phyloP scores from a whole-genome alignment of 2,113 vertebrate genomes.

The Myocastor coypus region DNA sequence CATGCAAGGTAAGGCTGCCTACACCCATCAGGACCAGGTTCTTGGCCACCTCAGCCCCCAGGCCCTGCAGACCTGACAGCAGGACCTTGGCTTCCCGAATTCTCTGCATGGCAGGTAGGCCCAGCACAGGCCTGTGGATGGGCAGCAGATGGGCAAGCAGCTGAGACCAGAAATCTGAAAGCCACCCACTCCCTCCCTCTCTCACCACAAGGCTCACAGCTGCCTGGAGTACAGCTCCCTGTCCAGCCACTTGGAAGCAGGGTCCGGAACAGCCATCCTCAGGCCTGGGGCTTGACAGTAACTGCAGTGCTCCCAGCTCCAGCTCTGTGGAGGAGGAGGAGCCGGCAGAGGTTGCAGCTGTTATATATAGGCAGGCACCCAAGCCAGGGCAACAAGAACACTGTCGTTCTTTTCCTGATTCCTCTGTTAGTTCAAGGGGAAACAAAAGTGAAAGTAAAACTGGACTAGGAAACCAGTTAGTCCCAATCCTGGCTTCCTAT shows the following conservation, averaged over 20 bases:
- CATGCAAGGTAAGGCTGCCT: conserved; percentile 92
- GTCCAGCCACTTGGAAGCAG: conserved; percentile 77
- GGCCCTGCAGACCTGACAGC: conserved; percentile 92
- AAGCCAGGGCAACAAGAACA: background rate
- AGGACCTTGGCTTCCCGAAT: conserved; percentile 88
- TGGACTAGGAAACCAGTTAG: background rate
- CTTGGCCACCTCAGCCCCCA: conserved; percentile 94
- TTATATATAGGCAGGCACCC: background rate
- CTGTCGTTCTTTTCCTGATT: background rate
- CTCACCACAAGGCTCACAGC: conserved; percentile 86
- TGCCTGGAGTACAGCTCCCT: conserved; percentile 91
- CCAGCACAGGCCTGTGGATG: conserved; percentile 91
- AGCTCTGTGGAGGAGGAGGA: background rate
- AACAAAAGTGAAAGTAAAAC: conserved; percentile 74
- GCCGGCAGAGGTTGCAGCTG: too few relatives aligned
- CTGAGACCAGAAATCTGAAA: background rate
- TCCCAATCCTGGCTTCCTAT: background rate
- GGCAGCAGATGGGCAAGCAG: background rate
- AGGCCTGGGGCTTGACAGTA: background rate
- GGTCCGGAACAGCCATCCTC: conserved; percentile 36
- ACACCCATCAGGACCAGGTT: conserved; percentile 93
- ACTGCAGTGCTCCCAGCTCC: background rate
- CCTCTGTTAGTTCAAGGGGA: conserved; percentile 24
- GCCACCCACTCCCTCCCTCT: background rate
- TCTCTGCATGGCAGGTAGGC: conserved; percentile 87